phyloP scores from a whole-genome alignment of 2,797 vertebrate species.

The Smutsia temminckii region DNA sequence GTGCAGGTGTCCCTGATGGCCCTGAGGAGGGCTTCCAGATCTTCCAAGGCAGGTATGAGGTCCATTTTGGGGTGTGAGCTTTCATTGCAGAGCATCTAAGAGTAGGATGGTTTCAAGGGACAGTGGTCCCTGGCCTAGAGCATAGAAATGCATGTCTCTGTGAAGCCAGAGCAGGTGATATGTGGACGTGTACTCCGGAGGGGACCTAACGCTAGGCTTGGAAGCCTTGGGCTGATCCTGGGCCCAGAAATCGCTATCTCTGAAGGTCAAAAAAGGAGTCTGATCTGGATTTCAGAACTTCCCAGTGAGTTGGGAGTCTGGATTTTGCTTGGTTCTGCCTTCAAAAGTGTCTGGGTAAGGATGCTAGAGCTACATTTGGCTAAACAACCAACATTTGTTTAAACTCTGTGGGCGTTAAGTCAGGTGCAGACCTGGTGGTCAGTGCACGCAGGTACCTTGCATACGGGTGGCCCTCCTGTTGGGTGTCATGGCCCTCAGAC shows the following conservation, averaged over 20 bases:
- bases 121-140: not conserved
- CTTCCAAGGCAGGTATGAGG: not conserved
- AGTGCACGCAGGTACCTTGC: not conserved
- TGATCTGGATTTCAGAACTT: not conserved
- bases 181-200: not conserved
- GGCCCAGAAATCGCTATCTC: not conserved
- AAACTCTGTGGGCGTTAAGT: not conserved
- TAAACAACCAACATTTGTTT: not conserved
- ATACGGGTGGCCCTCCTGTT: not conserved
- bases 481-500: fast-evolving
- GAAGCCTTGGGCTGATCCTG: not conserved
- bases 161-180: not conserved
- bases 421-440: not conserved
- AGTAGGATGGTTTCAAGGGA: not conserved
- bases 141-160: not conserved
- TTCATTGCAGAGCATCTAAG: not conserved
- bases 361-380: not conserved
- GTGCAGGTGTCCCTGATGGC: not conserved
- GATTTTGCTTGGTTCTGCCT: constrained; percentile 1
- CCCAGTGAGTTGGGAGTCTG: not conserved
- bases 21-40: not conserved
- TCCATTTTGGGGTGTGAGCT: not conserved
- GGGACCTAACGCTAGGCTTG: not conserved
- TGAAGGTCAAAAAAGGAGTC: not conserved
- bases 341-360: not conserved